A percentile compares a stretch with the other conserved stretches of the same genome.
Conservation (phyloP, 2,888 invertebrate species). For the Harpalus rubripes region DNA sequence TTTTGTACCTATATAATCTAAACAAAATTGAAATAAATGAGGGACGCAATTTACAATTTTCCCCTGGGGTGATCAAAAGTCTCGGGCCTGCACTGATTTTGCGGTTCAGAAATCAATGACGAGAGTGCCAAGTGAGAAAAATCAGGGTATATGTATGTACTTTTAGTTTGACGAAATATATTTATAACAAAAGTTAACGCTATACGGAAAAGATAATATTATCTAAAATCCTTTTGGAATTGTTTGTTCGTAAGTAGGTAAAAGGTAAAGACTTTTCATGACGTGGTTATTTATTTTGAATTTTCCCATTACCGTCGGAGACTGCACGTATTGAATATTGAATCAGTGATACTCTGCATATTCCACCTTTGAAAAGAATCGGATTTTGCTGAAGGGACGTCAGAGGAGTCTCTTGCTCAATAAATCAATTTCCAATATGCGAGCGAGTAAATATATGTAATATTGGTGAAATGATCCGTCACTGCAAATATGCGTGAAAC, state of each 20-base stretch:
- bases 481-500: conserved; percentile 44
- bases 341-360: not conserved
- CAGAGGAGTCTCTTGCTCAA: conserved; percentile 19
- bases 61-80: no score
- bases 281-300: not conserved
- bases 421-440: conserved; percentile 53
- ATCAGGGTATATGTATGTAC: no score
- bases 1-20: no score
- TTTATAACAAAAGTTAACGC: no score
- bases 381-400: not conserved
- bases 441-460: conserved; percentile 48
- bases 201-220: no score
- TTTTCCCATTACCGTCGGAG: not conserved
- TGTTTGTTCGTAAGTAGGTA: not conserved
- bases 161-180: no score
- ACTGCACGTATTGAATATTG: not conserved
- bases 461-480: conserved; percentile 48
- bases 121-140: no score
- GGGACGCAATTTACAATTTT: no score
- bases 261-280: not conserved
- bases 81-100: no score
- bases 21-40: no score
- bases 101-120: no score
- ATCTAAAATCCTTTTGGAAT: not conserved
- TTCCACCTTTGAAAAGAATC: not conserved